phyloP scores from a whole-genome alignment of 2,797 vertebrate genomes.

The Anguilla marmorata region DNA sequence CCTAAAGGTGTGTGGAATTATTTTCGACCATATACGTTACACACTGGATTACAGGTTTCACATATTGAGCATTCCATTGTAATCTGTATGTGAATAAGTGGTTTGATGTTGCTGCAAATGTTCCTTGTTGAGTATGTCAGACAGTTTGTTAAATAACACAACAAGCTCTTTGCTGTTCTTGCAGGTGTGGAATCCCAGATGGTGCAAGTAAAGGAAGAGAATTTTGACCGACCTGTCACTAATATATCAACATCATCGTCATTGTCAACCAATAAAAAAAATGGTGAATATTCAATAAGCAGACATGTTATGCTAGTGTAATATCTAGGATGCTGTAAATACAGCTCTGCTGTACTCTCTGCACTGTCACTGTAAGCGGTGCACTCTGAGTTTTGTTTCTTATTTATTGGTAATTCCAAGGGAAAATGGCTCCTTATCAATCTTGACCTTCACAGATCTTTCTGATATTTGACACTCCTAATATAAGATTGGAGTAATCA shows the following conservation, averaged over 20 bases:
- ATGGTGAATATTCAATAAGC: slow-evolving; percentile 17
- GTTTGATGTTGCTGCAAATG: neutral
- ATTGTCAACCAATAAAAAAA: slow-evolving; percentile 28
- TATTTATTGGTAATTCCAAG: no score
- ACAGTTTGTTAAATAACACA: neutral
- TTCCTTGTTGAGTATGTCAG: neutral
- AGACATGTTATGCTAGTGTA: neutral
- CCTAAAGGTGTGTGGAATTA: slow-evolving; percentile 16
- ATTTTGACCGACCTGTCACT: slow-evolving; percentile 26
- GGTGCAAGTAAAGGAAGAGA: slow-evolving; percentile 32
- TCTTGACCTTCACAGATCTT: no score
- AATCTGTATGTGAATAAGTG: neutral
- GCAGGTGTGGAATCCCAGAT: slow-evolving; percentile 23
- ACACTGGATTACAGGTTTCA: neutral
- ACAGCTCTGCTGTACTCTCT: neutral
- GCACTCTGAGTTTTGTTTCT: neutral
- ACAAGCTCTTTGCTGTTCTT: neutral
- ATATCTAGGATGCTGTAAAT: neutral
- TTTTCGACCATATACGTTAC: neutral
- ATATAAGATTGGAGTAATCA: no score
- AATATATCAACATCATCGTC: slow-evolving; percentile 11
- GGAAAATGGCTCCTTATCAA: no score
- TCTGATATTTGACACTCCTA: no score
- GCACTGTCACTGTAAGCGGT: neutral
- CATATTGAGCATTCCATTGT: neutral